A percentile compares a stretch with the other conserved stretches of the same genome.
Conservation (phyloP, 2,797 vertebrate genomes). For the Scyliorhinus canicula region DNA sequence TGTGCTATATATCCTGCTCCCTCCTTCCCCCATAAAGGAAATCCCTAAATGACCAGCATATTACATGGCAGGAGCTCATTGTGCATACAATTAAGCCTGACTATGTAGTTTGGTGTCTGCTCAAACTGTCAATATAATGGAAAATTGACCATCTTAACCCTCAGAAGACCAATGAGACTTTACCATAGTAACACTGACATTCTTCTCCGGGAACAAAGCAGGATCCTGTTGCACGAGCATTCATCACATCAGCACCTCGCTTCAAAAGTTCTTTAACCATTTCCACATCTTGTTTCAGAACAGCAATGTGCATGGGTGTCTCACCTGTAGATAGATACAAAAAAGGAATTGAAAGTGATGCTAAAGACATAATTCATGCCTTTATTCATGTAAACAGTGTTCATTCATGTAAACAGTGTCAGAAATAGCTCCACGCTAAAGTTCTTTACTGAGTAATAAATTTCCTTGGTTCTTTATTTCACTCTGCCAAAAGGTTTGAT, state of each 20-base stretch:
- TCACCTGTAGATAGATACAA: conserved; percentile 38
- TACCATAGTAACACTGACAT: conserved; percentile 41
- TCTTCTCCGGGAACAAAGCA: conserved; percentile 38
- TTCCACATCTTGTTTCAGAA: conserved; percentile 41
- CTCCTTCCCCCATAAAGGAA: background rate
- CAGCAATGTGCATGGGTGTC: conserved; percentile 40
- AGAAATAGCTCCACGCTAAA: background rate
- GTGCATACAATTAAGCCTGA: too few relatives aligned
- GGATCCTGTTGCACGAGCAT: conserved; percentile 31
- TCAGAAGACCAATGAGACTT: background rate
- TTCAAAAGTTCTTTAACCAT: conserved; percentile 41
- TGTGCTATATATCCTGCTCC: background rate
- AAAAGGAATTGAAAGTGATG: background rate
- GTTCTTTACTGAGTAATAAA: background rate
- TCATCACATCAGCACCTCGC: conserved; percentile 36
- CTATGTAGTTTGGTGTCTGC: background rate
- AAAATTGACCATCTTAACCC: background rate
- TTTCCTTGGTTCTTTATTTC: background rate
- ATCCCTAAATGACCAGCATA: background rate
- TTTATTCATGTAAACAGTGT: background rate
- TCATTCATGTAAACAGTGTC: background rate
- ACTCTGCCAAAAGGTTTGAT: background rate
- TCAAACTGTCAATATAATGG: background rate
- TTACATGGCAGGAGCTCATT: background rate
- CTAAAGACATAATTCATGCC: too few relatives aligned